Evolutionary conservation across 2,888 invertebrate genomes (phyloP).

Genomic region (Plagiodera versicolora): DNA sequence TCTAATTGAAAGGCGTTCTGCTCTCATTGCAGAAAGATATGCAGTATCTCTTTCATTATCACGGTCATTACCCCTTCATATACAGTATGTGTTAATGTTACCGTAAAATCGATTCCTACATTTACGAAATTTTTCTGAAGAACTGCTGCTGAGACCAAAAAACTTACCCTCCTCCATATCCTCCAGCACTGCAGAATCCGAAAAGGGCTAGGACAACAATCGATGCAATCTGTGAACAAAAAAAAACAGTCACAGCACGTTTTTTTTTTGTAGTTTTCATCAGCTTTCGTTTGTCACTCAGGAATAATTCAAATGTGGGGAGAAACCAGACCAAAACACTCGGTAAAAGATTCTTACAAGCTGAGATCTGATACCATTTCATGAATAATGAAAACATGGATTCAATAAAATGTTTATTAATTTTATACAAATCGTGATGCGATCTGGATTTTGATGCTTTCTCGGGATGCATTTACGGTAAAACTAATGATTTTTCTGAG

Average conservation of each 20-base stretch:
- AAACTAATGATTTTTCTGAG: too few relatives aligned
- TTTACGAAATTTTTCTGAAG: too few relatives aligned
- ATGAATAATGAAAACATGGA: background rate
- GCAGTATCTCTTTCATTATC: slow-evolving; percentile 9
- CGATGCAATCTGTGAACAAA: slow-evolving; percentile 46
- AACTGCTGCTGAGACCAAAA: too few relatives aligned
- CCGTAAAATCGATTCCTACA: too few relatives aligned
- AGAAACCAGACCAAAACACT: too few relatives aligned
- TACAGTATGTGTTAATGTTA: background rate
- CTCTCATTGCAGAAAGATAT: slow-evolving; percentile 1
- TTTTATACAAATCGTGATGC: background rate
- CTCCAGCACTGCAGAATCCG: slow-evolving; percentile 53
- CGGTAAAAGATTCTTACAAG: too few relatives aligned
- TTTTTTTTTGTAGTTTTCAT: too few relatives aligned
- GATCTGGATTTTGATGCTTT: too few relatives aligned
- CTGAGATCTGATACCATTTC: too few relatives aligned
- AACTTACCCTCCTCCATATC: slow-evolving; percentile 57
- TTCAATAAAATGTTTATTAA: background rate
- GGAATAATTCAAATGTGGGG: too few relatives aligned
- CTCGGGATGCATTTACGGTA: too few relatives aligned
- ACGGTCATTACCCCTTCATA: slow-evolving; percentile 14
- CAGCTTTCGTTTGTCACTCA: too few relatives aligned
- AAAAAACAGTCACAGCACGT: background rate
- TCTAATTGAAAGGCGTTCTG: background rate
- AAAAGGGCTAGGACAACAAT: slow-evolving; percentile 51